Conservation (phyloP, 2,797 vertebrate genomes). For the Bradypodion pumilum region DNA sequence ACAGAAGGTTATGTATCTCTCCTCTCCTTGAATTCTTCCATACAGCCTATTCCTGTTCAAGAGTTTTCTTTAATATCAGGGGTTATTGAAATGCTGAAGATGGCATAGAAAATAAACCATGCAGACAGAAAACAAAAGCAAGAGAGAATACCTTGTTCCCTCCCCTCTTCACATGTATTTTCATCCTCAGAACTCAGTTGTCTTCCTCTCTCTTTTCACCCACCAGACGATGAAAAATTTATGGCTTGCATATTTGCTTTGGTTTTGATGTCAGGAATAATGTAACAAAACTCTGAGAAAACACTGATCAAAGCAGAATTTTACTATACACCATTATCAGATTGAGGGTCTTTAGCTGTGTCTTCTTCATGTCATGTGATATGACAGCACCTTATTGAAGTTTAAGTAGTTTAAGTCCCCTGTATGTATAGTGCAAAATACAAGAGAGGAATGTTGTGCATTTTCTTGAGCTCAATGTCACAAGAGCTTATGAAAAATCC, state of each 20-base stretch:
- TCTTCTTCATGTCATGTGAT: conserved; percentile 19
- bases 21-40: background rate
- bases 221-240: fast-evolving
- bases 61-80: background rate
- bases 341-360: background rate
- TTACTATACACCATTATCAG: fast-evolving
- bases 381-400: background rate
- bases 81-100: background rate
- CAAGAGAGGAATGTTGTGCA: background rate
- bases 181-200: conserved; percentile 4
- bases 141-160: background rate
- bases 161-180: background rate
- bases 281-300: background rate
- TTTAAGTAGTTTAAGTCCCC: background rate
- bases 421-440: conserved; percentile 12
- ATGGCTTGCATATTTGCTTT: background rate
- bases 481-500: too few relatives aligned
- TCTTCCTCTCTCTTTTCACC: background rate
- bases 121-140: background rate
- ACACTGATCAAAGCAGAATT: fast-evolving
- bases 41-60: background rate
- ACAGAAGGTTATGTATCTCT: background rate
- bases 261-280: background rate
- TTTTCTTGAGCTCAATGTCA: background rate
- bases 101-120: background rate